Conservation (phyloP, 92 coral and sea anemone species). For the Micromussa lordhowensis region DNA sequence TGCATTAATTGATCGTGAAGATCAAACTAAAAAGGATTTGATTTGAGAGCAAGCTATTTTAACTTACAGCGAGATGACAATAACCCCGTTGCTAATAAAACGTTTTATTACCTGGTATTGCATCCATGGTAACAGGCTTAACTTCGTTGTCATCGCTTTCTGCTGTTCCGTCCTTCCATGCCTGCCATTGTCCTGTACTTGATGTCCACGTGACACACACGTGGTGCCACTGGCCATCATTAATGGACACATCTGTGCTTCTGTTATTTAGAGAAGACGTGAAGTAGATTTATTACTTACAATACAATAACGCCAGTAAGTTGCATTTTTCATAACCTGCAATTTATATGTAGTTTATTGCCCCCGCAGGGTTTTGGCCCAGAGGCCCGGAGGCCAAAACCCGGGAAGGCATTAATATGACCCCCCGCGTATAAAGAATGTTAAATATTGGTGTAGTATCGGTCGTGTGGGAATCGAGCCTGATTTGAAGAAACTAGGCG, state of each 20-base stretch:
- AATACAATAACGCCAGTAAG: not conserved
- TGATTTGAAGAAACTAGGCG: too few species aligned
- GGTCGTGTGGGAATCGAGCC: too few species aligned
- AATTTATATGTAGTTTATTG: not conserved
- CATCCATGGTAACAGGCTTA: not conserved
- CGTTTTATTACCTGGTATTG: slow-evolving; percentile 18
- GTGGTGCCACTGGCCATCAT: slow-evolving; percentile 45
- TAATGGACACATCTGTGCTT: not conserved
- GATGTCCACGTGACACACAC: slow-evolving; percentile 54
- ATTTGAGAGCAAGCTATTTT: not conserved
- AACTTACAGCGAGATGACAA: not conserved
- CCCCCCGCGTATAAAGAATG: too few species aligned
- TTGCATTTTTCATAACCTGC: not conserved
- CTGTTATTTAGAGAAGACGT: not conserved
- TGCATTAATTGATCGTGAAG: not conserved
- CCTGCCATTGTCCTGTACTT: slow-evolving; percentile 34
- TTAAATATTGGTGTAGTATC: too few species aligned
- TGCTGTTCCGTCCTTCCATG: slow-evolving; percentile 30
- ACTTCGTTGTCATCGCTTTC: not conserved
- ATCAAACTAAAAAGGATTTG: not conserved
- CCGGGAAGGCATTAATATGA: too few species aligned
- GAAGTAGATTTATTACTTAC: not conserved
- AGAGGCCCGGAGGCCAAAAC: too few species aligned
- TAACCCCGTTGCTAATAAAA: not conserved
- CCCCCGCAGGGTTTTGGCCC: too few species aligned